Evolutionary conservation across 1,140 invertebrate species (phyloP), one percentile per base, ranked within the genome.

Genomic region (Bradysia coprophila): DNA sequence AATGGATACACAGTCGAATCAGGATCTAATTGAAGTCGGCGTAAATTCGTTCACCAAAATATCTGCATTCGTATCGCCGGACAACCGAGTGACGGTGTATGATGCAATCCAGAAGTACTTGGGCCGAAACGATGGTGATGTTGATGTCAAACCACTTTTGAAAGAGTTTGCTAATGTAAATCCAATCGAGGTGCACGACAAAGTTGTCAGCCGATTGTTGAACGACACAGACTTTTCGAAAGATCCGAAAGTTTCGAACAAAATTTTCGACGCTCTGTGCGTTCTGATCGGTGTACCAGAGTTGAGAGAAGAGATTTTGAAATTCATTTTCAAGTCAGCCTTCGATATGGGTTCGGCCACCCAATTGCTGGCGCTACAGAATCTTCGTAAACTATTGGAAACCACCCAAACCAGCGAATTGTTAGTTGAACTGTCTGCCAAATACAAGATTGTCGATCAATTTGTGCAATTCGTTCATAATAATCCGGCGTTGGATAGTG

Each of bases 51-150:
- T 59, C 0, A 49, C 45, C n/a, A 51, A 58, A 37, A 51, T 49
- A 13, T 48, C 48, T 2, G 49, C 54, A 0, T 42, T 48, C 16
- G 47, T 58, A 3, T 53, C 37, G 38, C 55, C 56, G 41, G 18
- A 43, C 11, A 57, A 59, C 44, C 50, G 56, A 10, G 54, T 52
- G 0, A 37, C 58, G 2, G 24, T 56, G 4, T 59, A 58, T 37
- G 55, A 56, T 38, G 49, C 47, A 1, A 24, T 59, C 23, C 46
- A 56, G 2, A 48, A 55, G 42, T 36, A 55, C 5, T 44, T 58
- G 0, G 56, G 45, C 16, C 50, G 54, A 41, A 49, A 55, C 10
- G 38, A 43, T n/a, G 45, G 58, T 2, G 49, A 59, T 34, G 18
- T 58, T 11, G 52, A 59, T 4, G 54, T 57, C 19, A 52, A 49